These are phyloP conservation scores for Cyphomyrus plagiostoma DNA, from an alignment of 2,113 vertebrate species.

Conservation along the genomic window DNA sequence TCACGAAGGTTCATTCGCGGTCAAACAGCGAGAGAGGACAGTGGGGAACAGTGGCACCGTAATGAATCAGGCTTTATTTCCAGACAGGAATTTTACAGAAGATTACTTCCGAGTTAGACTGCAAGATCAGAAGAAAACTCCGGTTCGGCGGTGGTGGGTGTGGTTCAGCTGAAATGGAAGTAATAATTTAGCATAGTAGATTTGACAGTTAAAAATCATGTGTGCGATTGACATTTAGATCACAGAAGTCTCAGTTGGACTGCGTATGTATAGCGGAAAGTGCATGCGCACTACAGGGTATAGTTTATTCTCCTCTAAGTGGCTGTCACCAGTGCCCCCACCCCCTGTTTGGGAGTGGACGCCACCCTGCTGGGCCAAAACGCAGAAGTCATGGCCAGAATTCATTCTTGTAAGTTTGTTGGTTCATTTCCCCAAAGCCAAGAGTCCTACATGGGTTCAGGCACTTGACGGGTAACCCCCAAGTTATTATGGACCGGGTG, in stretches of 20 bases:
- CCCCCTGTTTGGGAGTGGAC: not conserved
- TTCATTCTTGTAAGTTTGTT: not conserved
- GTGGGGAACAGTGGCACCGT: not conserved
- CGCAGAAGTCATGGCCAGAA: not conserved
- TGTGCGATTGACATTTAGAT: not conserved
- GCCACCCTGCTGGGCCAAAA: not conserved
- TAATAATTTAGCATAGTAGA: not conserved
- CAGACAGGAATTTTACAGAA: not conserved
- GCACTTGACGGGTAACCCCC: not conserved
- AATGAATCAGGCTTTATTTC: not conserved
- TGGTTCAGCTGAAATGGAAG: not conserved
- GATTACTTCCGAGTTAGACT: not conserved
- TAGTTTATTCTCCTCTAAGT: not conserved
- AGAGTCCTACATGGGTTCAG: not conserved
- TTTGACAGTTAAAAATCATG: not conserved
- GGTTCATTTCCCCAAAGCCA: not conserved
- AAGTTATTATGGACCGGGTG: not conserved
- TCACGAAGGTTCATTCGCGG: not conserved
- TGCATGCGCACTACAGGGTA: not conserved
- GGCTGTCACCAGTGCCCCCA: not conserved
- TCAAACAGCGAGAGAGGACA: not conserved
- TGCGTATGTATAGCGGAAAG: not conserved
- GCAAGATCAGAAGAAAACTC: not conserved
- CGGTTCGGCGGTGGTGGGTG: not conserved
- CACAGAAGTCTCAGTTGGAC: not conserved